These are phyloP conservation scores for Julus scandinavius DNA, from an alignment of 2,888 invertebrate species.

Conservation along the genomic window DNA sequence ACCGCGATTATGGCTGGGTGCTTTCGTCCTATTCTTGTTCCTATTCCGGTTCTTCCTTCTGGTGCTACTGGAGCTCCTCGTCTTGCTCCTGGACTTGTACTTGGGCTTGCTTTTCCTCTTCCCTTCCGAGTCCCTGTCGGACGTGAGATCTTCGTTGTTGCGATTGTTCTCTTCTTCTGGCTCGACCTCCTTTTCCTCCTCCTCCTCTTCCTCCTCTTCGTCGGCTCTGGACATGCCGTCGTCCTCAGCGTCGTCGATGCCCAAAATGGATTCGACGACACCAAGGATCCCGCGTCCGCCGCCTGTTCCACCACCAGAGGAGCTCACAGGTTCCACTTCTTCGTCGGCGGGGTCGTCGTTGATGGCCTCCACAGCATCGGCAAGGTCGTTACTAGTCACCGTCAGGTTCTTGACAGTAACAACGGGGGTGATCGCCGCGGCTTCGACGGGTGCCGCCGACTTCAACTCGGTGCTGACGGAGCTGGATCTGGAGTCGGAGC, in stretches of 20 bases:
- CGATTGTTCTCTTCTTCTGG: neutral
- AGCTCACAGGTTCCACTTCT: neutral
- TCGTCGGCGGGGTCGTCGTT: neutral
- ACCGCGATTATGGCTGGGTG: neutral
- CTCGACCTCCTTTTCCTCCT: slow-evolving; percentile 20
- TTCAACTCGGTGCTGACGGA: slow-evolving; percentile 45
- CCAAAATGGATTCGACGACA: neutral
- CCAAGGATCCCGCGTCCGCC: neutral
- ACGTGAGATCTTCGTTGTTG: slow-evolving; percentile 5
- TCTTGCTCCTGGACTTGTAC: neutral
- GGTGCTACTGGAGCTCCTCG: neutral
- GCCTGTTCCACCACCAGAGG: neutral
- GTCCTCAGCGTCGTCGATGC: neutral
- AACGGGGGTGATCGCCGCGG: too few species aligned
- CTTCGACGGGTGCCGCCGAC: neutral
- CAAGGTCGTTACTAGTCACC: neutral
- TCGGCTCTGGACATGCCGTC: slow-evolving; percentile 47
- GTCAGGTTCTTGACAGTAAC: neutral
- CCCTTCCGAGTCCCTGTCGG: neutral
- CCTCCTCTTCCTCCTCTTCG: slow-evolving; percentile 47
- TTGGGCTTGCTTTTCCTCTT: slow-evolving; percentile 39
- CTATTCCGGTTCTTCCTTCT: slow-evolving; percentile 16
- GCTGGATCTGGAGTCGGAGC: neutral
- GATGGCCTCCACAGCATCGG: neutral
- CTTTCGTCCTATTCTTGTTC: neutral